Evolutionary conservation across 1,140 invertebrate genomes (phyloP), one percentile per base, ranked within the genome.

Genomic region (Atopsyche davidsoni): DNA sequence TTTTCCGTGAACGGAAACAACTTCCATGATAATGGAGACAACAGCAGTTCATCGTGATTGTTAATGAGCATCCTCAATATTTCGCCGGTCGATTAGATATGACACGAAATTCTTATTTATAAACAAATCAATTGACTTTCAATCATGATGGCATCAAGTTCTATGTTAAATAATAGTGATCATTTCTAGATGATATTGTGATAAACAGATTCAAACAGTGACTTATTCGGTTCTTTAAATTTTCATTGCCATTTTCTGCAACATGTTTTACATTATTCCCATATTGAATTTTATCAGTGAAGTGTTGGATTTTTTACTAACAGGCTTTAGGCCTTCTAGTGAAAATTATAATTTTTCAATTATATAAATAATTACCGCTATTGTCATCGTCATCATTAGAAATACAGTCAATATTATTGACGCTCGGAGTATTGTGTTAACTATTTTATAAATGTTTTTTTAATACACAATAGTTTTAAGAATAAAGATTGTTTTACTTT

Each of bases 1-100:
- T 92, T 91, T 67, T 82, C 89, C 43, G 81, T 90, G 18, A 92
- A 92, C 63, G 87, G 88, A 39, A 84, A 79, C 60, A 87, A 83
- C 62, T 79, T 86, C 60, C 82, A 86, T 56, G 83, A 83, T 60
- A 85, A 84, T 62, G 82, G 82, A 52, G 83, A 86, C 60, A 84
- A 81, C 59, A 79, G 80, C 51, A 84, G 80, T 59, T 81, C 81
- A 28, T 83, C 80, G 62, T 82, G 79, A 79, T 77, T 48, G 34
- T 25, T n/a, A n/a, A n/a, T n/a, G n/a, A n/a, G n/a, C n/a, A n/a
- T n/a, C n/a, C n/a, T n/a, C n/a, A n/a, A n/a, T n/a, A n/a, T n/a
- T n/a, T n/a, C n/a, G n/a, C n/a, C n/a, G n/a, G n/a, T n/a, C n/a
- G n/a, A n/a, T n/a, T n/a, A n/a, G n/a, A n/a, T n/a, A n/a, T n/a